Conservation (phyloP, 2,797 vertebrate species). For the Lutra lutra region DNA sequence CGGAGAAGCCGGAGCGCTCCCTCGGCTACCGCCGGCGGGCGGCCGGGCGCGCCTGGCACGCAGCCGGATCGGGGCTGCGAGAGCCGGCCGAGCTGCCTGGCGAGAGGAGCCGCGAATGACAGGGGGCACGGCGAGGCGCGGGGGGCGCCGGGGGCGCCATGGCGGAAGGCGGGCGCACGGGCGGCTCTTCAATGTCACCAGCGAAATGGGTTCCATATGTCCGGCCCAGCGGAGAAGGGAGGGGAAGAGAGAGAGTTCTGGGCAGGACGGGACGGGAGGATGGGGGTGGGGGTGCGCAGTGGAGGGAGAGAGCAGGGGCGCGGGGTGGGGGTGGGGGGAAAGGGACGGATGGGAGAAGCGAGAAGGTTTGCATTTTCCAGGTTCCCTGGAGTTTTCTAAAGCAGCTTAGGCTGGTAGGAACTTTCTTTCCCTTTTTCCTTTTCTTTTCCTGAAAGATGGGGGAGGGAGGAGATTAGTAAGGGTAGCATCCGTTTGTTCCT, state of each 20-base stretch:
- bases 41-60: background rate
- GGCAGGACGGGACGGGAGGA: background rate
- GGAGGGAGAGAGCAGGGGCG: background rate
- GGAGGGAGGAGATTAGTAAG: background rate
- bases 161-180: constrained; percentile 84
- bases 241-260: constrained; percentile 48
- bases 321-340: background rate
- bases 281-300: background rate
- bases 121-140: constrained; percentile 76
- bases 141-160: constrained; percentile 83
- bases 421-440: constrained; percentile 17
- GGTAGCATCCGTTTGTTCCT: background rate
- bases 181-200: constrained; percentile 86
- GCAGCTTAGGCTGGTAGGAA: constrained; percentile 24
- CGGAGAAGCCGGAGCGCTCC: background rate
- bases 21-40: background rate
- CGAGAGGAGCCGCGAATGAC: constrained; percentile 78
- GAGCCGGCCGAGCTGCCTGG: constrained; percentile 79
- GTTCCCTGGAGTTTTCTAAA: constrained; percentile 51
- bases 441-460: constrained; percentile 55
- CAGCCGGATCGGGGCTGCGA: constrained; percentile 74
- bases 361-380: background rate
- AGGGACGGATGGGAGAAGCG: background rate
- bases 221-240: constrained; percentile 66
- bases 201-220: constrained; percentile 89